Percentiles rank a stretch among this genome's conserved stretches.
phyloP scores from a whole-genome alignment of 2,113 vertebrate genomes.

The Lophotis ruficrista region DNA sequence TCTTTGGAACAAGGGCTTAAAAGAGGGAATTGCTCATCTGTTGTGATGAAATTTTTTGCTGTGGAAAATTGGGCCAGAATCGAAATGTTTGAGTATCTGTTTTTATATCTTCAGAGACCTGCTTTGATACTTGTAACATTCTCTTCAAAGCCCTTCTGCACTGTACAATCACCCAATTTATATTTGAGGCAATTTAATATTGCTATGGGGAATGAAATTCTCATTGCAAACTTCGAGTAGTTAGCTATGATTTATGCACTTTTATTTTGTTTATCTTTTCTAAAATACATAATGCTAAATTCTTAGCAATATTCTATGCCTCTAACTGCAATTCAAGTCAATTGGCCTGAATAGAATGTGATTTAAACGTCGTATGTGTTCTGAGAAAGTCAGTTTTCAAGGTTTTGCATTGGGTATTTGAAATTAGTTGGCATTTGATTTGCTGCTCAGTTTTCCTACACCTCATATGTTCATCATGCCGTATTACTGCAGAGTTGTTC shows the following conservation, averaged over 20 bases:
- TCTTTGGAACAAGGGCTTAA: neutral
- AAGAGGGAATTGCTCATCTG: neutral
- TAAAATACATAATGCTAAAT: neutral
- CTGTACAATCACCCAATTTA: neutral
- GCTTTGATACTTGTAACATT: neutral
- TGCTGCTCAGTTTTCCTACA: neutral
- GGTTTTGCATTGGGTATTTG: neutral
- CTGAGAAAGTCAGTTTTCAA: neutral
- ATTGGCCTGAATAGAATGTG: neutral
- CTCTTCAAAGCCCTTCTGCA: neutral
- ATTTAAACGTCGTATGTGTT: neutral
- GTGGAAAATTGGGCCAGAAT: neutral
- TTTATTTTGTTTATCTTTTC: slow-evolving; percentile 4
- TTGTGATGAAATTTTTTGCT: neutral
- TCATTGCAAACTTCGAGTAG: neutral
- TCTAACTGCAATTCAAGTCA: neutral
- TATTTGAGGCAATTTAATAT: neutral
- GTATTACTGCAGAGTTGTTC: neutral
- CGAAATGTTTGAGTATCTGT: neutral
- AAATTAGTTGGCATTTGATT: neutral
- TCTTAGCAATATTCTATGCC: neutral
- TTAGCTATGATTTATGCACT: neutral
- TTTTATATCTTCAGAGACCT: neutral
- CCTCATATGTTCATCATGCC: neutral
- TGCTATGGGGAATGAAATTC: neutral